Percentiles rank a stretch among this genome's conserved stretches.
These are phyloP conservation scores for Rhinoptilus africanus DNA, from an alignment of 2,113 vertebrate genomes.

Conservation along the genomic window DNA sequence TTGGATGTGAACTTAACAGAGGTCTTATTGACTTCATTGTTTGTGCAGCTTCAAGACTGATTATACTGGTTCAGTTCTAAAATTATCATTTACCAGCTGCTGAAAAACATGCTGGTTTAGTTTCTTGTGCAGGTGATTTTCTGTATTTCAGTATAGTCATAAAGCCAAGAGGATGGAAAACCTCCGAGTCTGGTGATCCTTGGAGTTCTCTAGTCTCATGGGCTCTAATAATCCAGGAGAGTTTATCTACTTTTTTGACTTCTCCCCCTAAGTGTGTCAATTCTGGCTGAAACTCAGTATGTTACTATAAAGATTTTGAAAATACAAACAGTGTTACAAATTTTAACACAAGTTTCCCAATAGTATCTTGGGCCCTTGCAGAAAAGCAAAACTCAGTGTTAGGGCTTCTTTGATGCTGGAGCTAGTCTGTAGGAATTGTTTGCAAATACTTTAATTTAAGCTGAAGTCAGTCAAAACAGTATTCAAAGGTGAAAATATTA, in stretches of 20 bases:
- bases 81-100: background rate
- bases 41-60: background rate
- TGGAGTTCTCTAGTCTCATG: background rate
- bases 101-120: background rate
- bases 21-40: background rate
- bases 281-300: slow-evolving; percentile 51
- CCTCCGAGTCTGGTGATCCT: background rate
- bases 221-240: background rate
- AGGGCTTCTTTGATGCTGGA: background rate
- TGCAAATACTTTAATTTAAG: background rate
- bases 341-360: background rate
- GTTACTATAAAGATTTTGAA: slow-evolving; percentile 1
- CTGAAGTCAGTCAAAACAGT: background rate
- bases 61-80: background rate
- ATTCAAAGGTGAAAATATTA: background rate
- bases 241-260: background rate
- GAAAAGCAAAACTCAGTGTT: background rate
- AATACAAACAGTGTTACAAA: background rate
- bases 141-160: background rate
- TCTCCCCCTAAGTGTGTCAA: background rate
- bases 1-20: background rate
- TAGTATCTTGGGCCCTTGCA: background rate
- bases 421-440: background rate
- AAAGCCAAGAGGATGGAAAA: background rate
- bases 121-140: background rate